A percentile compares a stretch with the other conserved stretches of the same genome.
phyloP scores from a whole-genome alignment of 2,113 vertebrate genomes.

The Malurus alboscapulatus region DNA sequence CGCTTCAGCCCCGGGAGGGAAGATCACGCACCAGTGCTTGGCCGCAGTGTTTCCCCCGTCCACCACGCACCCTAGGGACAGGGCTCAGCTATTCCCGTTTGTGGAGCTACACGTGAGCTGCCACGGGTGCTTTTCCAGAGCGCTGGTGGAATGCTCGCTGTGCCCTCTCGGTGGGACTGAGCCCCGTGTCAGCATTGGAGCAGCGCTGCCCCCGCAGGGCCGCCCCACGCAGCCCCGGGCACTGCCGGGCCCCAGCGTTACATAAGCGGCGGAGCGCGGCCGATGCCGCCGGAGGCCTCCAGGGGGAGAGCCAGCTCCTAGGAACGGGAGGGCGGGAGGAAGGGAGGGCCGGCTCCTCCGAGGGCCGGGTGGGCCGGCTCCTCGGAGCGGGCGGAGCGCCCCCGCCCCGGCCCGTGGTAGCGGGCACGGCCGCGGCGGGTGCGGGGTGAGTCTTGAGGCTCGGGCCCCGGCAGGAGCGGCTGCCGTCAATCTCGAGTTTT shows the following conservation, averaged over 20 bases:
- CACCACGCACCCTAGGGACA: accelerated
- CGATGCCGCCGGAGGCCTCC: not conserved
- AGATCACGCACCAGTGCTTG: accelerated
- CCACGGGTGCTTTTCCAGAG: not conserved
- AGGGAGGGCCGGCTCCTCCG: too few relatives aligned
- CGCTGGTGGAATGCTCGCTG: accelerated
- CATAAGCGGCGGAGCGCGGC: not conserved
- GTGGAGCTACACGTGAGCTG: accelerated
- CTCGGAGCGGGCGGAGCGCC: too few relatives aligned
- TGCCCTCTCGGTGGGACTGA: accelerated
- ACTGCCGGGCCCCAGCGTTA: not conserved
- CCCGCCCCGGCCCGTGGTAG: not conserved
- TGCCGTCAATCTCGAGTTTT: accelerated
- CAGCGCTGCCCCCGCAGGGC: accelerated
- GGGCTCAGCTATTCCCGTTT: not conserved
- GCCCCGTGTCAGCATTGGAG: accelerated
- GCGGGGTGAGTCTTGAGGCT: accelerated
- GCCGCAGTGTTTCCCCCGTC: accelerated
- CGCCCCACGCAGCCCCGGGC: not conserved
- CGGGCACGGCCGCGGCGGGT: accelerated
- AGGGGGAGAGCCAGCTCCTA: conserved; percentile 10
- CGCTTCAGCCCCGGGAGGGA: accelerated
- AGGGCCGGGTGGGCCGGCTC: too few relatives aligned
- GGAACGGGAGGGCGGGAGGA: not conserved
- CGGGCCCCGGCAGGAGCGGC: accelerated